Percentiles rank a stretch among this genome's conserved stretches.
These are phyloP conservation scores for Pimpla rufipes DNA, from an alignment of 2,888 invertebrate genomes.

Conservation along the genomic window DNA sequence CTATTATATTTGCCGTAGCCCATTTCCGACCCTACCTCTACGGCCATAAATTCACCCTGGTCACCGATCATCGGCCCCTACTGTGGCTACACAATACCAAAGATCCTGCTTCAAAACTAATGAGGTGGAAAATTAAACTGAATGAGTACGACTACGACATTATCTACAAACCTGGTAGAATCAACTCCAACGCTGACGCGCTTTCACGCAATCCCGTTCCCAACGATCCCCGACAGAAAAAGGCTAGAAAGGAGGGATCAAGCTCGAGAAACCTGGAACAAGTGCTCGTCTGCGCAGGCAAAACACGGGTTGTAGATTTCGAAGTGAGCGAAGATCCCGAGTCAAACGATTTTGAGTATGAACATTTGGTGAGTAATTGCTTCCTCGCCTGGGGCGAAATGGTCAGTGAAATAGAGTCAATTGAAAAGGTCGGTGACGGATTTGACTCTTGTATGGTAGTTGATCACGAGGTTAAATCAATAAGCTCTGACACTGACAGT, in stretches of 20 bases:
- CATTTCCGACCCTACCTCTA: too few relatives aligned
- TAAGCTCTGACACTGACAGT: too few relatives aligned
- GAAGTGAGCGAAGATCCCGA: slow-evolving; percentile 7
- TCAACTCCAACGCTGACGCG: too few relatives aligned
- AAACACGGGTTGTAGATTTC: slow-evolving; percentile 47
- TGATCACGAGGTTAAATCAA: too few relatives aligned
- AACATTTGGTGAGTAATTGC: slow-evolving; percentile 37
- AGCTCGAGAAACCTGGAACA: slow-evolving; percentile 36
- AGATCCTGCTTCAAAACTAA: slow-evolving; percentile 27
- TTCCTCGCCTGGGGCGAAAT: slow-evolving; percentile 1
- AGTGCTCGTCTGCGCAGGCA: slow-evolving; percentile 49
- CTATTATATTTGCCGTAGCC: too few relatives aligned
- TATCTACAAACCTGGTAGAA: too few relatives aligned
- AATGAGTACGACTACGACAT: too few relatives aligned
- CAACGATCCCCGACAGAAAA: too few relatives aligned
- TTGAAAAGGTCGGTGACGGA: slow-evolving; percentile 42
- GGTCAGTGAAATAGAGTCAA: background rate
- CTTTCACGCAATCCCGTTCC: too few relatives aligned
- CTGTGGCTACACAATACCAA: slow-evolving; percentile 25
- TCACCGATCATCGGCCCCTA: slow-evolving; percentile 8
- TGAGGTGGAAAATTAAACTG: too few relatives aligned
- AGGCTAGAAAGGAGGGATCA: too few relatives aligned
- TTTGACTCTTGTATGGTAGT: slow-evolving; percentile 35
- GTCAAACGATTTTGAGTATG: slow-evolving; percentile 2
- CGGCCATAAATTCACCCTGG: too few relatives aligned